These are phyloP conservation scores for Brachylomia viminalis DNA, from an alignment of 2,888 invertebrate species.

Conservation along the genomic window DNA sequence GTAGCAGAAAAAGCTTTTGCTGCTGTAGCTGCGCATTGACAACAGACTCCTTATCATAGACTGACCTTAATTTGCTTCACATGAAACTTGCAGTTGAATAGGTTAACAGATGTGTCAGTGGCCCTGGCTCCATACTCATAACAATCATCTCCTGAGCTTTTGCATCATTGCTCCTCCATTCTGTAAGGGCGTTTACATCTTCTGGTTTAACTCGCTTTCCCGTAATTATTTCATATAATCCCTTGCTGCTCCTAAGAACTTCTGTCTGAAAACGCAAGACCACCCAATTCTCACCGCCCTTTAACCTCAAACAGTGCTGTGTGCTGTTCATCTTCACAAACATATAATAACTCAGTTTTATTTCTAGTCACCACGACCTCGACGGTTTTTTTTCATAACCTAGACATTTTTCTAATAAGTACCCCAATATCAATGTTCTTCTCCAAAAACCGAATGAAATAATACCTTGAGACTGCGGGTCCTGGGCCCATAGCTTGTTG, in stretches of 20 bases:
- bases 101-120: neutral
- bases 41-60: neutral
- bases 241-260: too few relatives aligned
- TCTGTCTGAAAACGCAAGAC: neutral
- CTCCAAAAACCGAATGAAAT: too few relatives aligned
- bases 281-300: constrained; percentile 4
- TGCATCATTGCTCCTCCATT: constrained; percentile 1
- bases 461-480: too few relatives aligned
- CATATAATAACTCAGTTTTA: too few relatives aligned
- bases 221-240: neutral
- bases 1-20: neutral
- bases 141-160: constrained; percentile 16
- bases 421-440: too few relatives aligned
- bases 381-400: too few relatives aligned
- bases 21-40: constrained; percentile 8
- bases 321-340: too few relatives aligned
- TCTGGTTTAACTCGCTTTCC: constrained; percentile 3
- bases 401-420: too few relatives aligned
- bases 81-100: neutral
- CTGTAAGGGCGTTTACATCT: neutral
- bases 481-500: too few relatives aligned
- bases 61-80: neutral
- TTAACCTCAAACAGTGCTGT: neutral
- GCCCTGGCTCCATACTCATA: constrained; percentile 3
- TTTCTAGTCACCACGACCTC: too few relatives aligned